Evolutionary conservation across 2,797 vertebrate species (phyloP).

Genomic region (Chloroceryle inda): DNA sequence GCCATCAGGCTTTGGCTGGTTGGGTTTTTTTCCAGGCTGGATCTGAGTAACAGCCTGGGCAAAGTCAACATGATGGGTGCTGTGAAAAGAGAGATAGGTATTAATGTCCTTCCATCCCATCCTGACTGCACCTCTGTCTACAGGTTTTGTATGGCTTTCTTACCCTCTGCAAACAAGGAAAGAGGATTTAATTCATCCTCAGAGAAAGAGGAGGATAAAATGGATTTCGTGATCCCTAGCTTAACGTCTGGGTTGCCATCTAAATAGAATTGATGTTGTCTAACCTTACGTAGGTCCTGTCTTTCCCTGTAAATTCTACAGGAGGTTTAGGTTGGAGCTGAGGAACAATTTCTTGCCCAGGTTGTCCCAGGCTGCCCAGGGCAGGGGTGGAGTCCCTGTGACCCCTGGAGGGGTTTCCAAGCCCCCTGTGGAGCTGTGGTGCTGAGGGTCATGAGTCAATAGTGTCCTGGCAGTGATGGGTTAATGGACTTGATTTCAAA

Average conservation of each 20-base stretch:
- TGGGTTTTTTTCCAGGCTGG: accelerated
- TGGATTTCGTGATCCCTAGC: neutral
- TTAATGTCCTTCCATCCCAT: accelerated
- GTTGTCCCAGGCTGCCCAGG: neutral
- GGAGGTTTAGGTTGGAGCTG: neutral
- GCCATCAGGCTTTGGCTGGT: accelerated
- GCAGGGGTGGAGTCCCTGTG: neutral
- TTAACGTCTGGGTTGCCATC: neutral
- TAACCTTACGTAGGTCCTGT: accelerated
- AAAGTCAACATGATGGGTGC: neutral
- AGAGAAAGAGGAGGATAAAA: neutral
- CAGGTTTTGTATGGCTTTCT: neutral
- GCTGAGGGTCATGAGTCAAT: neutral
- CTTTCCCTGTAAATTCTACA: accelerated
- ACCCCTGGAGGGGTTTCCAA: neutral
- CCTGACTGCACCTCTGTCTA: accelerated
- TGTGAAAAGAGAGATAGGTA: accelerated
- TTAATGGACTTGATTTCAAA: no score
- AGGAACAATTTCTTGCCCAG: neutral
- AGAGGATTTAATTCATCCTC: neutral
- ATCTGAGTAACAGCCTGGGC: neutral
- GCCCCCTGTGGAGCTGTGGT: neutral
- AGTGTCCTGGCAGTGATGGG: neutral
- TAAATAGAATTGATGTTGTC: neutral
- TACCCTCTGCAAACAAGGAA: neutral